Base-by-base conservation (phyloP, 2,113 vertebrate genomes). In the Bettongia penicillata region DNA sequence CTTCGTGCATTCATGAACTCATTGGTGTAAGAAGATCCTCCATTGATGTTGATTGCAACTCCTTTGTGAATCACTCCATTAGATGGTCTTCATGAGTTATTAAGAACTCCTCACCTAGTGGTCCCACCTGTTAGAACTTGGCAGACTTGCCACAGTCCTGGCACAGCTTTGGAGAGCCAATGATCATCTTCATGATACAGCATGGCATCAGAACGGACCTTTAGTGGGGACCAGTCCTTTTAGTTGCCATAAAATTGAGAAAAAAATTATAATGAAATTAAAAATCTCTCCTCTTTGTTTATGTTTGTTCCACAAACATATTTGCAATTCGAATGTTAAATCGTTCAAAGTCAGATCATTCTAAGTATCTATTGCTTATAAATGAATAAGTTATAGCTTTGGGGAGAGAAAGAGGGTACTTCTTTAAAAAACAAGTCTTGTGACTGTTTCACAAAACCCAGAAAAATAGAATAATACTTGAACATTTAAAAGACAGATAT, bases 401-500 rank as follows among this genome's bases (percentile, higher is more conserved):
- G 52, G 51, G 8, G 3, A 51, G 51, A 24, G 2, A 0, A 16
- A 94, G 25, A 51, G 3, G 3, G 61, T 61, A 25, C 37, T 61
- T 93, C 49, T 52, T 90, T 91, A 90, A 48, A 91, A 91, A 68
- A 37, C 31, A 37, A 90, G 6, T 93, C 68, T 93, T 93, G 26
- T 3, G 68, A 31, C 26, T 47, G 0, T 77, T 90, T 49, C 28
- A 37, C 53, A 3, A 4, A 5, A 24, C 0, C 53, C 68, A 51
- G 90, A 92, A 92, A 94, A 93, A 43, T 89, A 19, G 47, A 84
- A 3, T n/a, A 57, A 22, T 53, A 53, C 9, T 53, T 91, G 47
- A 89, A 53, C 24, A 93, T 89, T 94, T 92, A 53, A 8, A 94
- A 89, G 4, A 90, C 89, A 68, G n/a, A 93, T 94, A 90, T 90